Evolutionary conservation across 30 jellyfish, hydroid and myxozoan genomes (phyloP), one percentile per base, ranked within the genome.

Genomic region (Calvadosia cruxmelitensis): DNA sequence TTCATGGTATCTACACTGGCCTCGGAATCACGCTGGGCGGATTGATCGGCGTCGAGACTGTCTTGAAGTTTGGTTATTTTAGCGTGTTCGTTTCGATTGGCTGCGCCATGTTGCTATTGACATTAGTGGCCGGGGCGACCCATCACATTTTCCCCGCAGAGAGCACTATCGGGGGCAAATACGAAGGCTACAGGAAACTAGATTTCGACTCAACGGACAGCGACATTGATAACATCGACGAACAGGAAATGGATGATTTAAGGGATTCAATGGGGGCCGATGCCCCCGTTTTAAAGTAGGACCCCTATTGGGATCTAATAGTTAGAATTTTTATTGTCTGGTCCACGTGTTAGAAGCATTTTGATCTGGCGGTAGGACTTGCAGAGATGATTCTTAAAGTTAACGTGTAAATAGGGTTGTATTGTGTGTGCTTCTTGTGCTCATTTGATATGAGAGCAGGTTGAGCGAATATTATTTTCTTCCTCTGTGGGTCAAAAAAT

Each of bases 1-100:
- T 85, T 23, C 95, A 84, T 71, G 93, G 93, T 24, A 50, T 84
- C 28, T 78, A 84, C 71, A 76, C 69, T 66, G 95, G 95, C 15
- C 74, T 84, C 32, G 95, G 95, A 27, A 73, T 82, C 20, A 69
- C 91, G 31, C 57, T 84, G 67, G 95, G 95, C 52, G 52, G 78
- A 13, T 77, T 77, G 23, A 75, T 73, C 10, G 90, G 89, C n/a
- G 84, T 85, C 12, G 75, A 48, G 50, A 35, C 72, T 25, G 75
- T 84, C 0, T 74, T 77, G 32, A 65, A 71, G 29, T 78, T 66
- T 84, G 93, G 95, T 15, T 84, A 84, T 52, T 71, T 64, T 23
- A 67, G 63, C 27, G 81, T 84, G 25, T 84, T 84, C 31, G n/a
- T 74, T 12, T 42, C 70, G n/a, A 27, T 78, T 71, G 95, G 95